phyloP scores from a whole-genome alignment of 2,888 invertebrate species.

The Hetaerina titia region DNA sequence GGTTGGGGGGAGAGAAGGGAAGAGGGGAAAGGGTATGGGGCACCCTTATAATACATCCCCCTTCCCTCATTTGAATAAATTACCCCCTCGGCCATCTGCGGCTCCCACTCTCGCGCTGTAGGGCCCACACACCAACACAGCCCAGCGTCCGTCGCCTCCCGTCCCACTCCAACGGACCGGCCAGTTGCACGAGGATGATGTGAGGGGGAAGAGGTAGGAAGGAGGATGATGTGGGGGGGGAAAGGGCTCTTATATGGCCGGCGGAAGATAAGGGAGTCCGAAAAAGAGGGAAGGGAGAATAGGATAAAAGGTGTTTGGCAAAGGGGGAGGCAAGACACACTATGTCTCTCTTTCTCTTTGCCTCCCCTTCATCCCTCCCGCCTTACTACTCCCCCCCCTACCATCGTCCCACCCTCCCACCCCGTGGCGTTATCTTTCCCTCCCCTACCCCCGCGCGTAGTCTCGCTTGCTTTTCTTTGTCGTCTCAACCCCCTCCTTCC shows the following conservation, averaged over 20 bases:
- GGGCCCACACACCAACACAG: background rate
- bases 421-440: slow-evolving; percentile 48
- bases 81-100: slow-evolving; percentile 66
- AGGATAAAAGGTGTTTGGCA: slow-evolving; percentile 67
- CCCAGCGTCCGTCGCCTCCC: background rate
- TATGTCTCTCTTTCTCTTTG: background rate
- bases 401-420: background rate
- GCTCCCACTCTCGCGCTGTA: background rate
- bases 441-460: slow-evolving; percentile 64
- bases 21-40: background rate
- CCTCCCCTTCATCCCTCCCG: background rate
- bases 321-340: slow-evolving; percentile 2
- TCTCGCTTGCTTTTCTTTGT: background rate
- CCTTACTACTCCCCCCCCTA: background rate
- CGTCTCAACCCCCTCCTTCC: background rate
- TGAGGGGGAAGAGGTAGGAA: background rate
- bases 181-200: slow-evolving; percentile 6
- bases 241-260: slow-evolving; percentile 8
- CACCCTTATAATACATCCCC: background rate
- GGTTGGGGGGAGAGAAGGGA: background rate
- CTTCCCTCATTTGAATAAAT: slow-evolving; percentile 62
- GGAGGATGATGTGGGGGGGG: background rate
- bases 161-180: background rate
- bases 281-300: slow-evolving; percentile 70
- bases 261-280: slow-evolving; percentile 52